Base-by-base conservation (phyloP, 2,113 vertebrate genomes). In the Dascyllus trimaculatus region DNA sequence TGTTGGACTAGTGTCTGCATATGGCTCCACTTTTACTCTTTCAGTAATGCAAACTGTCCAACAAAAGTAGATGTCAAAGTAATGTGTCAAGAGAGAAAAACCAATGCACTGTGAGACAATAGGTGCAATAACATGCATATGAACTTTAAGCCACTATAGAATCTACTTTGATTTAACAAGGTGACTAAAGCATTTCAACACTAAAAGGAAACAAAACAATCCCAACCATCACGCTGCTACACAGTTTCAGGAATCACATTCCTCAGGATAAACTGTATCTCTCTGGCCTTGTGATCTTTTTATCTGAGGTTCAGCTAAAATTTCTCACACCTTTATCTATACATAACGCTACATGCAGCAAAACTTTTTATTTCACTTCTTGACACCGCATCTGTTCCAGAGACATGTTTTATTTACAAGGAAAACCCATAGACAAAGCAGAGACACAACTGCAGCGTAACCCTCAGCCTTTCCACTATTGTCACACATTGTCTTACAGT, bases 1-100 rank as follows among this genome's bases (percentile, higher is more conserved):
- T 22, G 38, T 62, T 59, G 32, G 29, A 61, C 64, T 43, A 51
- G 22, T 84, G 29, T 74, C 29, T 46, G 38, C 70, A 70, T 72
- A 65, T 72, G 65, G 81, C 43, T 81, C 58, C 66, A 85, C 59
- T 82, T 80, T 81, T 22, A 43, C 18, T 29, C 40, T 75, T 68
- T 52, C 9, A 45, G 11, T 21, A 49, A 60, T 15, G 25, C 52
- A 63, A 78, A 45, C 5, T 13, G 4, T 19, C 40, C 38, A 62
- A 64, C 59, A 64, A 59, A 68, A 51, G 11, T 45, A 63, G 10
- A 57, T 53, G 4, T 72, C 32, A 57, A 53, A 62, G 17, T n/a
- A n/a, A 19, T 58, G 8, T 15, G 4, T 56, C 22, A 73, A 61
- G 26, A 49, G 25, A 6, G 24, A 1, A 32, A 29, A 70, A 2